Evolutionary conservation across 2,113 vertebrate genomes (phyloP).

Genomic region (Sporophila hypoxantha): DNA sequence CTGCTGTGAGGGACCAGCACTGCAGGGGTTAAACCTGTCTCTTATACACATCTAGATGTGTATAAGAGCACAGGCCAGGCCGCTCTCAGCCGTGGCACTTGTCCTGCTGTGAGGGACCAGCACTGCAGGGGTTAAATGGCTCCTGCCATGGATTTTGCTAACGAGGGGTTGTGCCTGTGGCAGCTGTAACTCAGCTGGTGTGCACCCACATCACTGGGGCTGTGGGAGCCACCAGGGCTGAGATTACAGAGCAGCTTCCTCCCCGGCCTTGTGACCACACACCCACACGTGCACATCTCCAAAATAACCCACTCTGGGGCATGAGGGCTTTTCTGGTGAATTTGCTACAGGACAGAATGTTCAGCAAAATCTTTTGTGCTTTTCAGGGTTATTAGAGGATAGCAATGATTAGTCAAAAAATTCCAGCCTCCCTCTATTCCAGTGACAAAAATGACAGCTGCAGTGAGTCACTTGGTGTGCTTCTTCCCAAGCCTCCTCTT

Average conservation of each 20-base stretch:
- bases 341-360: neutral
- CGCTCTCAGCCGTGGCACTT: fast-evolving
- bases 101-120: fast-evolving
- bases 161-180: neutral
- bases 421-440: neutral
- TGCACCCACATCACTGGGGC: slow-evolving; percentile 28
- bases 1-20: fast-evolving
- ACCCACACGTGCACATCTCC: neutral
- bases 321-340: neutral
- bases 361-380: neutral
- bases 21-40: neutral
- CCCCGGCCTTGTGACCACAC: neutral
- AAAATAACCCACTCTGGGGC: neutral
- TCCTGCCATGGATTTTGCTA: neutral
- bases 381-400: neutral
- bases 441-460: neutral
- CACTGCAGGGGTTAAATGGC: neutral
- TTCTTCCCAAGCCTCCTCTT: neutral
- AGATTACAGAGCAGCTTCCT: slow-evolving; percentile 26
- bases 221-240: neutral
- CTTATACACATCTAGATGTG: no score
- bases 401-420: neutral
- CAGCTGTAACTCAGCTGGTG: neutral
- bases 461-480: no score
- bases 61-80: fast-evolving